A percentile compares a stretch with the other conserved stretches of the same genome.
Conservation (phyloP, 2,888 invertebrate species). For the Sinodicranocentrus sp. region DNA sequence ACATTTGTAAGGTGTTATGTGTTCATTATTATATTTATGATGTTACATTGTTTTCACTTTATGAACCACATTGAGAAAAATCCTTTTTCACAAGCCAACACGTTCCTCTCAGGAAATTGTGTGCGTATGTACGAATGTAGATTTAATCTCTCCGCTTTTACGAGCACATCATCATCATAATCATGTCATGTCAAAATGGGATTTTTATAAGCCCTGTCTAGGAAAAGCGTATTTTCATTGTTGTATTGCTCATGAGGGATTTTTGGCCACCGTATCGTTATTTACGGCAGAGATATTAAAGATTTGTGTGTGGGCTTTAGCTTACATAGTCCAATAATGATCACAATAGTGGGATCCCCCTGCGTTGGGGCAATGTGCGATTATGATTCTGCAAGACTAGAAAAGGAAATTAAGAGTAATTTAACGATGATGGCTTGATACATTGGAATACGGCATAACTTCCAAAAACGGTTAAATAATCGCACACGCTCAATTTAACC, state of each 20-base stretch:
- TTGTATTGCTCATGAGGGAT: not conserved
- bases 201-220: conserved; percentile 12
- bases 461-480: not conserved
- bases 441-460: not conserved
- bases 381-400: not conserved
- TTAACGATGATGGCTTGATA: no score
- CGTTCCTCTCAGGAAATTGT: not conserved
- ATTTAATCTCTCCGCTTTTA: conserved; percentile 12
- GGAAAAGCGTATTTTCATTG: no score
- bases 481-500: no score
- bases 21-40: not conserved
- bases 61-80: not conserved
- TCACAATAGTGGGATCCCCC: no score
- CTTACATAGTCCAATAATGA: no score
- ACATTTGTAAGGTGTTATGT: not conserved
- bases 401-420: no score
- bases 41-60: not conserved
- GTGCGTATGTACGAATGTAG: not conserved
- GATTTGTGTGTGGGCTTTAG: not conserved
- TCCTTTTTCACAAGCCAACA: not conserved
- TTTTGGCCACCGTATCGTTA: not conserved
- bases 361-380: conserved; percentile 1
- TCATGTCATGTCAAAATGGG: conserved; percentile 14
- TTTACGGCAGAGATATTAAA: not conserved
- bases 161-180: conserved; percentile 9